Evolutionary conservation across 2,888 invertebrate species (phyloP), one percentile per base, ranked within the genome.

Genomic region (Sarcophaga rosellei): DNA sequence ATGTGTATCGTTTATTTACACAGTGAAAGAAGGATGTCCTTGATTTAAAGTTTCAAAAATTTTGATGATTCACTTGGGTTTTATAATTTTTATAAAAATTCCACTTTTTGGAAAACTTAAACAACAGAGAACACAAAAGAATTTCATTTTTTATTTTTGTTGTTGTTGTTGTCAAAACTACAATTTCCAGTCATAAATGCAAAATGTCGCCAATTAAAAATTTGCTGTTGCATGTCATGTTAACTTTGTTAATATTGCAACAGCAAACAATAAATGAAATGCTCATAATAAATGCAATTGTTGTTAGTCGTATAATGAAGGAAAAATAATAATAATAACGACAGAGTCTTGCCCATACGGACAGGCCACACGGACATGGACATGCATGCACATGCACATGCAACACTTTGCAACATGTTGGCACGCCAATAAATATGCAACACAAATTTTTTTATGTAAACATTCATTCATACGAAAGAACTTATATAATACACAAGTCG

Each of bases 371-470:
- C 1, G 35, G 35, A 35, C 35, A 35, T 35, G 35, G 35, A 35
- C 35, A 35, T 35, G 35, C 35, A 35, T 35, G 35, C 47, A 70
- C 6, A 25, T 15, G 17, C 15, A 66, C 69, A 78, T 74, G 78
- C 73, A 74, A 72, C 4, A 68, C 17, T 53, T 53, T 53, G 53
- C 44, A 12, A 23, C 65, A 72, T 74, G 84, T 66, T 74, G 47
- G 81, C 86, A 86, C 84, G 84, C 84, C 81, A 86, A 73, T 77
- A 77, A 81, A 74, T 86, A 81, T 86, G 86, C 86, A 86, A 81
- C 80, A 86, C 76, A 77, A 77, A 77, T 83, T 78, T 62, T 63
- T n/a, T 63, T 59, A 61, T 65, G 35, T 10, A 81, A 74, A 79
- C 61, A n/a, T 21, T 21, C 21, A 47, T 47, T 21, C 21, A 47